Percentiles rank a stretch among this genome's conserved stretches.
phyloP scores from a whole-genome alignment of 2,113 vertebrate genomes.

The Ammospiza caudacuta region DNA sequence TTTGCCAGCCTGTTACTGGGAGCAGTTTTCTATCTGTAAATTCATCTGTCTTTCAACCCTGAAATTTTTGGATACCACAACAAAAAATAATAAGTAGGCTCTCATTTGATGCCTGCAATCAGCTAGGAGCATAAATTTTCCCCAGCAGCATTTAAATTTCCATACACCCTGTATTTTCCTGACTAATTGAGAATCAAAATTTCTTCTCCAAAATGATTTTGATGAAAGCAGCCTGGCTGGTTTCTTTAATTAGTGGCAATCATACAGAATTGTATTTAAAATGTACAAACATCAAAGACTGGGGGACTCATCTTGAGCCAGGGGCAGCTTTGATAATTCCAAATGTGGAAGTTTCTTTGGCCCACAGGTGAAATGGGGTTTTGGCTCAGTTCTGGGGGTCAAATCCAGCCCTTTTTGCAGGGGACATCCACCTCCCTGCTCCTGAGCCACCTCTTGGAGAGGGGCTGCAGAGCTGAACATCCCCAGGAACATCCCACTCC shows the following conservation, averaged over 20 bases:
- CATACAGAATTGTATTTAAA: not conserved
- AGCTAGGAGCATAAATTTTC: not conserved
- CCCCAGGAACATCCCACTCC: not conserved
- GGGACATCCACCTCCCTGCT: not conserved
- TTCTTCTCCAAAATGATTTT: not conserved
- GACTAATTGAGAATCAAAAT: not conserved
- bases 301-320: not conserved
- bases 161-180: not conserved
- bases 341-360: not conserved
- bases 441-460: too few relatives aligned
- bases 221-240: not conserved
- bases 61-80: not conserved
- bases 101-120: not conserved
- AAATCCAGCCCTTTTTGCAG: not conserved
- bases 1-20: not conserved
- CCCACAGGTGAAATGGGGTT: not conserved
- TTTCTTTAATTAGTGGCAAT: conserved; percentile 12
- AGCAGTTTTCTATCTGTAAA: not conserved
- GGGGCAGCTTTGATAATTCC: not conserved
- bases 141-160: not conserved
- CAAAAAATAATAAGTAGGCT: not conserved
- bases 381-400: rapidly evolving
- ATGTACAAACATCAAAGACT: not conserved
- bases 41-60: not conserved
- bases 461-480: not conserved